Evolutionary conservation across 1,140 invertebrate genomes (phyloP).

Genomic region (Teleogryllus occipitalis): DNA sequence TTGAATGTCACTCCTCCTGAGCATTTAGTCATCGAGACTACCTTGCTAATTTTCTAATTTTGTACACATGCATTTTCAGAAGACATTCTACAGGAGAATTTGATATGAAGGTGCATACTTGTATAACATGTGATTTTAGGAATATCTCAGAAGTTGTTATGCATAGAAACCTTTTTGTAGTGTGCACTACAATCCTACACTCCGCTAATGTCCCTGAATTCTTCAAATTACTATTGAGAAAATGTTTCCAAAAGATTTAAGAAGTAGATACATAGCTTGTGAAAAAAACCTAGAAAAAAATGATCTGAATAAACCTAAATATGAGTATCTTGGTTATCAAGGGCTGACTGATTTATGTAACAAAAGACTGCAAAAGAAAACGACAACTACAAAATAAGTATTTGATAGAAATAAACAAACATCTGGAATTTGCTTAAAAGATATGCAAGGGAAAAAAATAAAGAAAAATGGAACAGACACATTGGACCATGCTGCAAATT

Average conservation of each 20-base stretch:
- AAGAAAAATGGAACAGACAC: neutral
- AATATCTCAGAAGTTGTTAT: too few relatives aligned
- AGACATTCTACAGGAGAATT: too few relatives aligned
- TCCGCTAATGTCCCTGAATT: too few relatives aligned
- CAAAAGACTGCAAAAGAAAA: neutral
- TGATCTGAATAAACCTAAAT: neutral
- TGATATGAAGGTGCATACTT: too few relatives aligned
- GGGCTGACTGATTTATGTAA: neutral
- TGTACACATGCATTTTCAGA: too few relatives aligned
- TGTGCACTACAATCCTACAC: too few relatives aligned
- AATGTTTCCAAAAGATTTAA: too few relatives aligned
- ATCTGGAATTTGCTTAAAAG: neutral
- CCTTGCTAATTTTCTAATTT: too few relatives aligned
- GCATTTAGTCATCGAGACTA: neutral
- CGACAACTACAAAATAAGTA: neutral
- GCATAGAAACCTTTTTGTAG: too few relatives aligned
- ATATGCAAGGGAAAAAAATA: constrained; percentile 17
- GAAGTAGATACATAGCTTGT: too few relatives aligned
- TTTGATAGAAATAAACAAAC: neutral
- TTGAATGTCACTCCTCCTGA: neutral
- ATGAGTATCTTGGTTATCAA: neutral
- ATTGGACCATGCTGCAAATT: constrained; percentile 14
- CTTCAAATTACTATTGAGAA: too few relatives aligned
- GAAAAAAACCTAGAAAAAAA: neutral
- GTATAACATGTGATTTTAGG: too few relatives aligned